These are phyloP conservation scores for Limenitis camilla DNA, from an alignment of 2,888 invertebrate species.

Conservation along the genomic window DNA sequence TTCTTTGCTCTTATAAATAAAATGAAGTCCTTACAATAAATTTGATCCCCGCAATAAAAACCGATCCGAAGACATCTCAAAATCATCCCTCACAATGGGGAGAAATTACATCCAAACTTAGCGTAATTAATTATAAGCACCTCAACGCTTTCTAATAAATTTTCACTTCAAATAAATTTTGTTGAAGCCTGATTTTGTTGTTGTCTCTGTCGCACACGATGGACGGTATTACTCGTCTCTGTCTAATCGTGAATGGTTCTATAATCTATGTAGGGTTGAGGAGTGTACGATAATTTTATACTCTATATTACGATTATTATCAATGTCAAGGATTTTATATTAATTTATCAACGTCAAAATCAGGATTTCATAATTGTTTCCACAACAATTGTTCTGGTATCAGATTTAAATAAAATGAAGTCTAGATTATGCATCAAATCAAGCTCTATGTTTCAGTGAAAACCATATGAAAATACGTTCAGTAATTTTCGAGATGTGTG, in stretches of 20 bases:
- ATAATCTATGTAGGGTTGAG: too few species aligned
- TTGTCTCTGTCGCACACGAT: constrained; percentile 48
- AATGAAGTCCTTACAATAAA: background rate
- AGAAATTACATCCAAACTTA: constrained; percentile 35
- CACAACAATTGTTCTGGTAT: too few species aligned
- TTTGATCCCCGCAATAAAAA: constrained; percentile 25
- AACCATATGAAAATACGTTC: too few species aligned
- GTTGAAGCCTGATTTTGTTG: constrained; percentile 51
- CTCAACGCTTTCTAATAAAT: constrained; percentile 74
- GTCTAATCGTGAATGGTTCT: constrained; percentile 71
- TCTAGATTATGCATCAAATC: too few species aligned
- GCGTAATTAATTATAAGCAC: constrained; percentile 69
- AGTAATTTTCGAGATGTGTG: too few species aligned
- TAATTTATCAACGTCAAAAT: too few species aligned
- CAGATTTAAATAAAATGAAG: too few species aligned
- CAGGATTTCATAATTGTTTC: too few species aligned
- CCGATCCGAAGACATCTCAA: constrained; percentile 24
- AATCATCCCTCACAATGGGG: constrained; percentile 27
- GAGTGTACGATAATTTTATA: too few species aligned
- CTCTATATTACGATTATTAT: too few species aligned
- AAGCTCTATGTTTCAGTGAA: too few species aligned
- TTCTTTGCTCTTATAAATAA: background rate
- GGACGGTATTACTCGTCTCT: constrained; percentile 67
- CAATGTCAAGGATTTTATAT: too few species aligned
- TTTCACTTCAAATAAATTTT: constrained; percentile 70